Evolutionary conservation across 1,140 invertebrate species (phyloP).

Genomic region (Lutraria rhynchaena): DNA sequence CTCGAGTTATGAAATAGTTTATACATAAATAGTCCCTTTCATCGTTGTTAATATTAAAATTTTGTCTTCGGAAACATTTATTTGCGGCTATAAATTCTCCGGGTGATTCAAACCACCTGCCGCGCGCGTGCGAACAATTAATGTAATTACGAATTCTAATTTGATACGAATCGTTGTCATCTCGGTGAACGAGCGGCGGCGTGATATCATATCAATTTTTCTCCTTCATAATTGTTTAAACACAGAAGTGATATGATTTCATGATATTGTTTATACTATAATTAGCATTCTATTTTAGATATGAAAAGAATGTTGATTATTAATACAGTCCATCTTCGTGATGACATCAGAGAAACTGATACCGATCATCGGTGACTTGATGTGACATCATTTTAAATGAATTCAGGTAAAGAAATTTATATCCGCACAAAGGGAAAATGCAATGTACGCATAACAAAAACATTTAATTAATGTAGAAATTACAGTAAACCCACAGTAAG

Average conservation of each 20-base stretch:
- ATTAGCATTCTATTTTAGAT: too few relatives aligned
- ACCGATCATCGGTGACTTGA: too few relatives aligned
- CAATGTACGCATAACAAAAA: too few relatives aligned
- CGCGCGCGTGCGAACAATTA: conserved; percentile 31
- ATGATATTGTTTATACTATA: too few relatives aligned
- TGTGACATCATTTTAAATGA: too few relatives aligned
- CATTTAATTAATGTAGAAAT: too few relatives aligned
- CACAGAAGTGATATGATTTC: background rate
- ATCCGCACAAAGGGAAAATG: too few relatives aligned
- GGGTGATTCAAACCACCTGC: conserved; percentile 27
- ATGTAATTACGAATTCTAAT: conserved; percentile 36
- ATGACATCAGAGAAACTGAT: too few relatives aligned
- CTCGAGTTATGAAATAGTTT: background rate
- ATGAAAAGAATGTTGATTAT: too few relatives aligned
- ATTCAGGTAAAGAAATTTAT: too few relatives aligned
- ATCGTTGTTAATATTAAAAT: conserved; percentile 17
- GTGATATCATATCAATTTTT: conserved; percentile 14
- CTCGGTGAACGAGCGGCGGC: background rate
- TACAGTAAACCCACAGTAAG: too few relatives aligned
- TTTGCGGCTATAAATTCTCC: conserved; percentile 14
- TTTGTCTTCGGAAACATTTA: conserved; percentile 33
- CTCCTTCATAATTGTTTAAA: conserved; percentile 14
- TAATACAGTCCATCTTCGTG: too few relatives aligned
- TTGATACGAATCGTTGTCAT: conserved; percentile 40
- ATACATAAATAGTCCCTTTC: conserved; percentile 23